Evolutionary conservation across 1,140 invertebrate genomes (phyloP), one percentile per base, ranked within the genome.

Genomic region (Muscidifurax raptorellus): DNA sequence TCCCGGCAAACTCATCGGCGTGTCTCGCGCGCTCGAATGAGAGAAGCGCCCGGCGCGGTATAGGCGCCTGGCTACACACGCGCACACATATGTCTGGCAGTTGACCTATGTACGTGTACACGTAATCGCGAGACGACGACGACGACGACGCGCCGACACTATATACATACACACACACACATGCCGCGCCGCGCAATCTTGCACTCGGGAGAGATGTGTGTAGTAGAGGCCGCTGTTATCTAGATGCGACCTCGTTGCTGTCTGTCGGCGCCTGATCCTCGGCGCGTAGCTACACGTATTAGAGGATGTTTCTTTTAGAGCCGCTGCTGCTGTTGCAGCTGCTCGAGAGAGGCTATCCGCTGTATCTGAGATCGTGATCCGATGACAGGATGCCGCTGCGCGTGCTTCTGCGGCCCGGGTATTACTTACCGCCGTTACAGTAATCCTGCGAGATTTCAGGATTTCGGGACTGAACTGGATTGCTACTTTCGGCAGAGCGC

Each of bases 1-100:
- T 69, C 18, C 44, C 74, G 78, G 82, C 86, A 87, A 86, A 86
- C 84, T 78, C 78, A 75, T 79, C 47, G n/a, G 12, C 59, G 44
- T 59, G 67, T 59, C n/a, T 22, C 30, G 75, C 30, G 75, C 71
- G 86, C 84, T 44, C 44, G 15, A 18, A 59, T 18, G 52, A 59
- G 52, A 59, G 52, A 22, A 18, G 47, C 47, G 47, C 13, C 47
- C 18, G 15, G 3, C 13, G 13, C n/a, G n/a, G n/a, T n/a, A 9
- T 47, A 52, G 15, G 47, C 47, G 47, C 47, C 15, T 52, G 13
- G 2, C 47, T 52, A 52, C 47, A 52, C 18, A 52, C 47, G 18
- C 12, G 1, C 47, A 52, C 15, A 59, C 22, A 59, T 18, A 59
- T n/a, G 7, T 13, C 13, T 47, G 44, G 44, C 7, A 18, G 52